These are phyloP conservation scores for Pseudorectes ferrugineus DNA, from an alignment of 2,113 vertebrate species.

Conservation along the genomic window DNA sequence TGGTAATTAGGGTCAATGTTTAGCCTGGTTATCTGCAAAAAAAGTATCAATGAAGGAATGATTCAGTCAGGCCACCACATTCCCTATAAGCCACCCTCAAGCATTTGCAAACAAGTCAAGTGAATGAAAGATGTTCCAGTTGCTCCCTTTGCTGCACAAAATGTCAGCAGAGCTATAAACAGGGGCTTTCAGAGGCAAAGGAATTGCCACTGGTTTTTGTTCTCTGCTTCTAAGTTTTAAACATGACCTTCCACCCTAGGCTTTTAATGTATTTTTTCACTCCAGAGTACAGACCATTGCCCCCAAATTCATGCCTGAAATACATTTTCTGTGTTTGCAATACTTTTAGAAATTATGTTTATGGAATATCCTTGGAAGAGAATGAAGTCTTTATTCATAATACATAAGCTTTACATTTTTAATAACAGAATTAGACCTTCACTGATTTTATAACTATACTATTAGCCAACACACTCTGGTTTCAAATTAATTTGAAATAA, in stretches of 20 bases:
- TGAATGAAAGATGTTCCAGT: neutral
- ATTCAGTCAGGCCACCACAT: constrained; percentile 1
- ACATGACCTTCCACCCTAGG: constrained; percentile 1
- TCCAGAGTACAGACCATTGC: neutral
- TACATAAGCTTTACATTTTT: constrained; percentile 72
- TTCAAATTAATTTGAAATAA: constrained; percentile 58
- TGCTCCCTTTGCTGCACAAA: neutral
- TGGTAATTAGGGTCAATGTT: neutral
- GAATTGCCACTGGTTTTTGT: neutral
- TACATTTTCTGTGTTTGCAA: constrained; percentile 17
- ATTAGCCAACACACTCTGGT: constrained; percentile 40
- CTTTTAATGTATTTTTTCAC: neutral
- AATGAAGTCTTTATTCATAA: constrained; percentile 62
- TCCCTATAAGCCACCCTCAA: neutral
- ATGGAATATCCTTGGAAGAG: constrained; percentile 48
- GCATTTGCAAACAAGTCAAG: constrained; percentile 32
- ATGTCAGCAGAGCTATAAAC: constrained; percentile 3
- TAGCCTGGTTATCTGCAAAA: constrained; percentile 25
- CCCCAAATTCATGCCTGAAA: constrained; percentile 18
- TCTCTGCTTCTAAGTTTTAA: constrained; percentile 16
- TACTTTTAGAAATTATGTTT: constrained; percentile 62
- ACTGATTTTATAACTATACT: constrained; percentile 54
- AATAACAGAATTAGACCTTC: constrained; percentile 68
- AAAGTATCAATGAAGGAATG: constrained; percentile 24
- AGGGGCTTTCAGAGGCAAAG: neutral